phyloP scores from a whole-genome alignment of 2,113 vertebrate genomes.

The Pao palembangensis region DNA sequence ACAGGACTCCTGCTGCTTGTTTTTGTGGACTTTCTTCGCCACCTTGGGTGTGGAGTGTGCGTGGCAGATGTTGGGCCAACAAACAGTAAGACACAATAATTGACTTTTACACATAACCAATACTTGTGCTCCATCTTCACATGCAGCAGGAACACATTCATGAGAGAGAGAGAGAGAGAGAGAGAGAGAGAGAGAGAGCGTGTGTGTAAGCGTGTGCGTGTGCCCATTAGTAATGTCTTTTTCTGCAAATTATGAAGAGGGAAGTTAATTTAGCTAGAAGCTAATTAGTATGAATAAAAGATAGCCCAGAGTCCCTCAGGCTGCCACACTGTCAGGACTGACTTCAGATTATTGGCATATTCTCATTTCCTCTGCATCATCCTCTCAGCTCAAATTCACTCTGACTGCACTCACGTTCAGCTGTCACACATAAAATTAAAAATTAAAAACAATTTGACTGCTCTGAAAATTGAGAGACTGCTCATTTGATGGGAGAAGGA shows the following conservation, averaged over 20 bases:
- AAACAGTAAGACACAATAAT: constrained; percentile 24
- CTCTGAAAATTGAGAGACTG: no score
- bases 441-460: neutral
- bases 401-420: constrained; percentile 11
- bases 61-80: no score
- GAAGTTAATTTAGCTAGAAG: constrained; percentile 67
- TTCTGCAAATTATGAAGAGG: constrained; percentile 60
- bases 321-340: constrained; percentile 52
- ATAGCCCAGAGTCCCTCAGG: constrained; percentile 59
- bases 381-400: constrained; percentile 35
- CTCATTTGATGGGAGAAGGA: no score
- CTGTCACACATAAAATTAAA: neutral
- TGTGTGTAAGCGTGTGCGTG: constrained; percentile 6
- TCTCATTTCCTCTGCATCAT: neutral
- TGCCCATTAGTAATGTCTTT: constrained; percentile 56
- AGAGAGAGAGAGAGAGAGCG: neutral
- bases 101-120: constrained; percentile 18
- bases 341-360: constrained; percentile 28
- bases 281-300: constrained; percentile 73
- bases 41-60: no score
- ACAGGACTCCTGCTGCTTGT: no score
- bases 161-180: neutral
- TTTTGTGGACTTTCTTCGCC: no score
- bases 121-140: constrained; percentile 17
- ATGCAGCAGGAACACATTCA: neutral